Evolutionary conservation across 2,113 vertebrate species (phyloP).

Genomic region (Corythornis madagascariensis): DNA sequence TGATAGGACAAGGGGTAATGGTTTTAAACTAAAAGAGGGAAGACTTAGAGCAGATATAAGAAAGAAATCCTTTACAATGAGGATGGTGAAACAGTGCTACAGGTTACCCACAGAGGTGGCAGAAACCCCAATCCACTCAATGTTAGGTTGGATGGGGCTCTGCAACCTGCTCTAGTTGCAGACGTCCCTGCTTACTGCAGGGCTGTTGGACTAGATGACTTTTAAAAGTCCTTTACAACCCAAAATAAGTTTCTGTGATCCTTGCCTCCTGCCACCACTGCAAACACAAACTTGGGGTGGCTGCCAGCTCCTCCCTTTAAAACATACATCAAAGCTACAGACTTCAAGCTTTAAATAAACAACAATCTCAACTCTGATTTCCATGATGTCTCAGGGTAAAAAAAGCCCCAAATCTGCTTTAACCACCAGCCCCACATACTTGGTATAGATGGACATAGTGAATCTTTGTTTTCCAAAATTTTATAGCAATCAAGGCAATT

Average conservation of each 20-base stretch:
- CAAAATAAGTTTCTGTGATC: background rate
- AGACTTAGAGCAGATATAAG: background rate
- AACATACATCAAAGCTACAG: background rate
- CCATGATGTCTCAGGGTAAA: background rate
- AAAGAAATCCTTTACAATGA: background rate
- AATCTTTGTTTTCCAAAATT: slow-evolving; percentile 38
- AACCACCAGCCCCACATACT: background rate
- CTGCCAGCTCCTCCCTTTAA: background rate
- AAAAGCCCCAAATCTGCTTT: background rate
- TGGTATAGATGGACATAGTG: background rate
- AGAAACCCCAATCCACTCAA: background rate
- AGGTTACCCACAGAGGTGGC: background rate
- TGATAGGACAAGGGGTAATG: background rate
- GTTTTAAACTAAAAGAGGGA: background rate
- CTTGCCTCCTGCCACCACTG: background rate
- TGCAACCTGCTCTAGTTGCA: background rate
- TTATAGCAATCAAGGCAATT: slow-evolving; percentile 45
- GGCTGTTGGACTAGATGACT: background rate
- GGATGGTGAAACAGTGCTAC: background rate
- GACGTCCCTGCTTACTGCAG: background rate
- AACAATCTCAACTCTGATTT: background rate
- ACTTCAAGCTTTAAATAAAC: background rate
- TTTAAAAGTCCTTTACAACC: background rate
- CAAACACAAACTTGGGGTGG: background rate
- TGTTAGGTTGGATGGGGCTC: background rate